phyloP scores from a whole-genome alignment of 2,888 invertebrate species.

The Oxyteleia sp. region DNA sequence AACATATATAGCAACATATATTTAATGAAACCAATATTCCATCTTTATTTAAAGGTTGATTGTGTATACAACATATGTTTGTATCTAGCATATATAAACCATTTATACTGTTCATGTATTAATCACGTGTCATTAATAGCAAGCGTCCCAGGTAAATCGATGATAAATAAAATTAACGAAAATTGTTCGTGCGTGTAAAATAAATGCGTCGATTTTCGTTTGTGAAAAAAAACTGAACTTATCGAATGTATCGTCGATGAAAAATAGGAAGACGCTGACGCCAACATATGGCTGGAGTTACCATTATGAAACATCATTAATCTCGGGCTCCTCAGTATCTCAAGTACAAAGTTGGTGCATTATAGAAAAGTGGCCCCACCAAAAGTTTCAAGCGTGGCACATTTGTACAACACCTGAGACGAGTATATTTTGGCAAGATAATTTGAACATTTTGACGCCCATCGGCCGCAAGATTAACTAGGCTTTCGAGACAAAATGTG shows the following conservation, averaged over 20 bases:
- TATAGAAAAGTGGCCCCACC: slow-evolving; percentile 7
- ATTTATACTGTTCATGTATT: too few species aligned
- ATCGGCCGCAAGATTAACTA: slow-evolving; percentile 9
- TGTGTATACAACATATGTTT: too few species aligned
- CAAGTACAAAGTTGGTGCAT: slow-evolving; percentile 36
- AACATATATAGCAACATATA: too few species aligned
- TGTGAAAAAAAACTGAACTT: background rate
- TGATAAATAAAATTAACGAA: too few species aligned
- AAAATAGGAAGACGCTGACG: background rate
- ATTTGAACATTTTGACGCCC: slow-evolving; percentile 28
- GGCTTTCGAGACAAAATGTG: slow-evolving; percentile 3
- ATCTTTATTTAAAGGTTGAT: too few species aligned
- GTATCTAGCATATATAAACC: too few species aligned
- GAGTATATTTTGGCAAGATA: slow-evolving; percentile 36
- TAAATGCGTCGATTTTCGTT: background rate
- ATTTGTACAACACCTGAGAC: slow-evolving; percentile 44
- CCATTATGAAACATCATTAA: slow-evolving; percentile 46
- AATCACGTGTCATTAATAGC: too few species aligned
- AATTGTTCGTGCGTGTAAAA: background rate
- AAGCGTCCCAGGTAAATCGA: too few species aligned
- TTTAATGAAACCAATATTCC: too few species aligned
- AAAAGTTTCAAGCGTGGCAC: slow-evolving; percentile 6
- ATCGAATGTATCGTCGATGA: background rate
- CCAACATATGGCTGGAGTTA: slow-evolving; percentile 20
- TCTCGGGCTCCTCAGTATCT: slow-evolving; percentile 26